Conservation (phyloP, 2,113 vertebrate genomes). For the Uria lomvia region DNA sequence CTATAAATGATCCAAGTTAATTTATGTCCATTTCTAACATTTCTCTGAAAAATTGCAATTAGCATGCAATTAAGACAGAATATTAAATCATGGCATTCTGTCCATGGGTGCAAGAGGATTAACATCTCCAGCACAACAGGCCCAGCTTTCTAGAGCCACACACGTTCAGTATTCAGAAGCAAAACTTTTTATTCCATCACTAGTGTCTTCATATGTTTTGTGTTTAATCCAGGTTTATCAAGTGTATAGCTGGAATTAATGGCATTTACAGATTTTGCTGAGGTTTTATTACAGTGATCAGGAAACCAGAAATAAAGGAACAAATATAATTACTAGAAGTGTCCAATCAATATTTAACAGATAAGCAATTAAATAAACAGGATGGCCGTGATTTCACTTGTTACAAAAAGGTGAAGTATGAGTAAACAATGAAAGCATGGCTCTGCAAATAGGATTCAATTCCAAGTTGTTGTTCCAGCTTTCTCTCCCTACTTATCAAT, state of each 20-base stretch:
- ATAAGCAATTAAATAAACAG: not conserved
- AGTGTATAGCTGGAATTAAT: not conserved
- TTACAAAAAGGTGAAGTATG: not conserved
- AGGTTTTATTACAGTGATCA: not conserved
- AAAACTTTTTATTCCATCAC: not conserved
- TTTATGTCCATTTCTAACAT: not conserved
- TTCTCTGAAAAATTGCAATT: not conserved
- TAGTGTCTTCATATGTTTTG: not conserved
- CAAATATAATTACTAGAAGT: not conserved
- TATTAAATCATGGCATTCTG: not conserved
- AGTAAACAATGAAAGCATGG: not conserved
- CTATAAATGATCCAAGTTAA: not conserved
- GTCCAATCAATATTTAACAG: not conserved
- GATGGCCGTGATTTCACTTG: not conserved
- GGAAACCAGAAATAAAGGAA: not conserved
- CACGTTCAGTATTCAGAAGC: not conserved
- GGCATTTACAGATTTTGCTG: not conserved
- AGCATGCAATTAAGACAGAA: not conserved
- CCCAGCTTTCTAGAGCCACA: not conserved
- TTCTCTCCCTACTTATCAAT: not conserved
- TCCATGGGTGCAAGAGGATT: not conserved
- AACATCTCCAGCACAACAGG: not conserved
- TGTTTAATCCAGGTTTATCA: not conserved
- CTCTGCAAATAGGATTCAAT: not conserved
- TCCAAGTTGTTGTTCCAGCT: not conserved